Base-by-base conservation (phyloP, 2,888 invertebrate genomes). In the Pachydiplax longipennis region DNA sequence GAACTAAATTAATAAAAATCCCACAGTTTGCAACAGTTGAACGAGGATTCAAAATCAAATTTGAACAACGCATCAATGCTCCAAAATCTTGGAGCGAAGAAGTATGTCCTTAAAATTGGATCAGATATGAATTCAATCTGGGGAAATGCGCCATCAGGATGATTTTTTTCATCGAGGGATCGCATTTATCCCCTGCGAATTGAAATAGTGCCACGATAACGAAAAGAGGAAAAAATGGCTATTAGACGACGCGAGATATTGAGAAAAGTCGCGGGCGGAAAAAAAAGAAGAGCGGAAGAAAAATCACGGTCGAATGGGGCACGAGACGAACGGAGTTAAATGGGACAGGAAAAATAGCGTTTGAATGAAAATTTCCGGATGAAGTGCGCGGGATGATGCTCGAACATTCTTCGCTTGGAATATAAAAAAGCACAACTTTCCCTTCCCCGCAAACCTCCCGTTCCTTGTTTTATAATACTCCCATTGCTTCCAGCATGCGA, bases 331-430 rank as follows among this genome's bases (percentile, higher is more conserved):
- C n/a, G 87, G 87, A 61, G 87, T 87, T 65, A 87, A 87, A 87
- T 87, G 87, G 87, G 37, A 61, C 87, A 87, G 87, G 87, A 87
- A 61, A 83, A 87, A 87, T 87, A 61, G 87, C 87, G 61, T 87
- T 61, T 65, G 87, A 87, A 87, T 87, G 87, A 37, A 44, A 58
- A 37, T 61, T 61, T 61, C 87, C 61, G 87, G 61, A 87, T 87
- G 61, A 87, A 87, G 87, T 87, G 87, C 61, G 37, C 58, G 87
- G 87, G 87, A 87, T 61, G 87, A 61, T 31, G 61, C 87, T 61
- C 37, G 87, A 87, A 37, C 35, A 61, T 37, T 65, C 65, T 87
- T 61, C 87, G 25, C 37, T 37, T 37, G 65, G 37, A 31, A 53
- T 25, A 25, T 31, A 73, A 73, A 73, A 73, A 73, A 73, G 13